Conservation (phyloP, 1,140 invertebrate species). For the Ceratina calcarata region DNA sequence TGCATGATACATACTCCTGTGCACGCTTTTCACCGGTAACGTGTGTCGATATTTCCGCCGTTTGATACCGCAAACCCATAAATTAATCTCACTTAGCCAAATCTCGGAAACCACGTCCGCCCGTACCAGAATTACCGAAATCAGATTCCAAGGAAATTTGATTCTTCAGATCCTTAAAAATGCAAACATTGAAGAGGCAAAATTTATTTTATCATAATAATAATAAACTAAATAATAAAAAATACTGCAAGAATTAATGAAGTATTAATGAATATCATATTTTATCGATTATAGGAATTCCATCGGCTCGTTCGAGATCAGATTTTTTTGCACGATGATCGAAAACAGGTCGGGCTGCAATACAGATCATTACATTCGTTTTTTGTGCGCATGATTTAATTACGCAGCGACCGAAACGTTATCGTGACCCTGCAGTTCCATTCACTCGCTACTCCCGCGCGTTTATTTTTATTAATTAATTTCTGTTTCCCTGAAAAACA, state of each 20-base stretch:
- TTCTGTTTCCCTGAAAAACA: slow-evolving; percentile 29
- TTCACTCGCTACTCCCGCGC: slow-evolving; percentile 28
- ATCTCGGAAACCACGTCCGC: not conserved
- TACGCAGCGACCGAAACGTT: not conserved
- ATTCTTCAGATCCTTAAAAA: no score
- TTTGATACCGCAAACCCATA: slow-evolving; percentile 16
- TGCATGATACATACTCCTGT: slow-evolving; percentile 13
- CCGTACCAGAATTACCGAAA: no score
- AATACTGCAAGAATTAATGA: no score
- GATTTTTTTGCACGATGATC: slow-evolving; percentile 11
- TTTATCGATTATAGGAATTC: not conserved
- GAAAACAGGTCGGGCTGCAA: not conserved
- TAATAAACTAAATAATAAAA: no score
- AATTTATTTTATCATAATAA: no score
- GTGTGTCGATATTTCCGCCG: slow-evolving; percentile 24
- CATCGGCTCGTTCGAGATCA: no score
- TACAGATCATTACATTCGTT: slow-evolving; percentile 31
- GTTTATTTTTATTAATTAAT: slow-evolving; percentile 46
- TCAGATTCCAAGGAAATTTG: no score
- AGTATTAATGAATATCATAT: no score
- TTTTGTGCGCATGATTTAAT: slow-evolving; percentile 40
- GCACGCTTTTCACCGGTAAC: slow-evolving; percentile 16
- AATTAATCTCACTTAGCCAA: slow-evolving; percentile 22
- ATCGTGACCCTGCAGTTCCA: slow-evolving; percentile 19
- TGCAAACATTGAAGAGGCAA: no score